Base-by-base conservation (phyloP, 2,113 vertebrate species). In the Riparia riparia region DNA sequence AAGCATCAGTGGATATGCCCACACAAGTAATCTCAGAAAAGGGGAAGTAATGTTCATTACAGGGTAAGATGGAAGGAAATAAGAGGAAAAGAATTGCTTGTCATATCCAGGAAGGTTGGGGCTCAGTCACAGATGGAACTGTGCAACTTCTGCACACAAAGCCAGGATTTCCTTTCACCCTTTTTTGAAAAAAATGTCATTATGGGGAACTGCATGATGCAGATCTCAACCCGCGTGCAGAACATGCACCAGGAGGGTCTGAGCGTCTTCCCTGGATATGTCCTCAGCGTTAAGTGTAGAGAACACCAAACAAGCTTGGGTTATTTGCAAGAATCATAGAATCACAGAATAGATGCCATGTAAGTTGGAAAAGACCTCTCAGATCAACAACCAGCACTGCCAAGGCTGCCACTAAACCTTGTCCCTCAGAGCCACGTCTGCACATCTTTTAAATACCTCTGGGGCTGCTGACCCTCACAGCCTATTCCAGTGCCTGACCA, bases 211-310 rank as follows among this genome's bases (percentile, higher is more conserved):
- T 53, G 15, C 7, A 17, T 19, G 31, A 17, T 39, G 6, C 4
- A 71, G 39, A 53, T 63, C 13, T 68, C 60, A 65, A 37, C 25
- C 25, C 0, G 0, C 12, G 6, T 50, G 15, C 51, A 66, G 6
- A 32, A 22, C 13, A 29, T 34, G 12, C 12, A 53, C 22, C 34
- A 76, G 41, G 74, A 64, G 13, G 24, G 9, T 34, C 49, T 63
- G 32, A 63, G 12, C 6, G 13, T 78, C 19, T 19, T 87, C 19
- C 56, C 31, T 9, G 11, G 12, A 1, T 24, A 10, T 1, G 3
- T 58, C 16, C 32, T 69, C 44, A 31, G 3, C 11, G 61, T 32
- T 9, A 61, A 41, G 19, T 6, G 25, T 8, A 39, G 15, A 42
- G 42, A 90, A 54, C 80, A 12, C 1, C 25, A 20, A 86, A 21